phyloP scores from a whole-genome alignment of 2,113 vertebrate species.

The Jaculus jaculus region DNA sequence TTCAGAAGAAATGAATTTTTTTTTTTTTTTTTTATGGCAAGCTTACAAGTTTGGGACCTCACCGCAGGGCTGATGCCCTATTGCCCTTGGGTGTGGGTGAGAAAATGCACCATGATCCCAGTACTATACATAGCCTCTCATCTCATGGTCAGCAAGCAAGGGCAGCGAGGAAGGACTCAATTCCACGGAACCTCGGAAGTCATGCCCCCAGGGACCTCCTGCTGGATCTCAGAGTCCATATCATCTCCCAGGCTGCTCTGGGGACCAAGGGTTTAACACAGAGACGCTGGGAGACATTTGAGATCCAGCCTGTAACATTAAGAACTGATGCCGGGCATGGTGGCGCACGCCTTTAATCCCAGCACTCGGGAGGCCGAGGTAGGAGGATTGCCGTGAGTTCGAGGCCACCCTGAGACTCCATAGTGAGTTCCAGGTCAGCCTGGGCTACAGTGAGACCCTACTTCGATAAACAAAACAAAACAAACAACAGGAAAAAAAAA shows the following conservation, averaged over 20 bases:
- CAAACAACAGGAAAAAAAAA: no score
- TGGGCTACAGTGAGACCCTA: no score
- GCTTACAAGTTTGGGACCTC: neutral
- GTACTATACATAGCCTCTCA: neutral
- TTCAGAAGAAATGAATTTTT: slow-evolving; percentile 8
- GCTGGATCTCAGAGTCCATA: neutral
- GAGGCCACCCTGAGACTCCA: no score
- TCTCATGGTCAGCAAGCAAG: neutral
- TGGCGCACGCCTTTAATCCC: no score
- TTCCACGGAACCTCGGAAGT: neutral
- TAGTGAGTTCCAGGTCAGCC: no score
- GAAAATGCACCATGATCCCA: neutral
- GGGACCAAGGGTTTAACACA: neutral
- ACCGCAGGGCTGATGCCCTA: neutral
- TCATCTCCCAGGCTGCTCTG: no score
- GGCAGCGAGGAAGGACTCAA: no score
- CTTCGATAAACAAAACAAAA: no score
- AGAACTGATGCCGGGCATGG: neutral
- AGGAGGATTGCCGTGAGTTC: no score
- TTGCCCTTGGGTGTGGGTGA: neutral
- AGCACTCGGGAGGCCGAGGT: no score
- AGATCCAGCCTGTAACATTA: neutral
- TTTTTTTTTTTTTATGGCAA: no score
- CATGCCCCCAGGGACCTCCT: no score
- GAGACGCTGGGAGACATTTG: neutral